Evolutionary conservation across 2,888 invertebrate species (phyloP).

Genomic region (Archips crataeganus): DNA sequence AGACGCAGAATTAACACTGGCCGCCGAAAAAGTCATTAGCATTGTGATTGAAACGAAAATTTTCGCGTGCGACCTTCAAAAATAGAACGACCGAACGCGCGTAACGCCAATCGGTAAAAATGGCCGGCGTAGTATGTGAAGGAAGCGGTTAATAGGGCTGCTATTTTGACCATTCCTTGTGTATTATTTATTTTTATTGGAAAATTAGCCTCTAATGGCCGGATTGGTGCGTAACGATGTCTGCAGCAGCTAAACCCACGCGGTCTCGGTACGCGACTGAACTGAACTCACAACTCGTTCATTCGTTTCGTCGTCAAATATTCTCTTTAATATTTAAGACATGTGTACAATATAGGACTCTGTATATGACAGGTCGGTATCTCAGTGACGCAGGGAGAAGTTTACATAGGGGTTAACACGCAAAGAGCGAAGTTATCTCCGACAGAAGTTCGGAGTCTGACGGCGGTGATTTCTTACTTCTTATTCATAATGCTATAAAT

Average conservation of each 20-base stretch:
- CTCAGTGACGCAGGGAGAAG: slow-evolving; percentile 57
- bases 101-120: slow-evolving; percentile 57
- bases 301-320: slow-evolving; percentile 75
- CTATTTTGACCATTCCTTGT: slow-evolving; percentile 75
- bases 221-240: slow-evolving; percentile 67
- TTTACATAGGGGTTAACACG: slow-evolving; percentile 61
- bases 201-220: slow-evolving; percentile 79
- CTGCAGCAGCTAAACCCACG: slow-evolving; percentile 72
- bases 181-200: slow-evolving; percentile 82
- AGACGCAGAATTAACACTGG: slow-evolving; percentile 51
- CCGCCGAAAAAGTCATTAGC: slow-evolving; percentile 60
- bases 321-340: slow-evolving; percentile 81
- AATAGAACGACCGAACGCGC: slow-evolving; percentile 61
- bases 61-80: slow-evolving; percentile 70
- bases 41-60: slow-evolving; percentile 58
- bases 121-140: slow-evolving; percentile 61
- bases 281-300: slow-evolving; percentile 56
- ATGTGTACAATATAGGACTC: slow-evolving; percentile 57
- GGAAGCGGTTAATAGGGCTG: slow-evolving; percentile 66
- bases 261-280: slow-evolving; percentile 73
- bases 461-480: background rate
- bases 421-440: slow-evolving; percentile 5
- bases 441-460: slow-evolving; percentile 5
- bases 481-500: background rate
- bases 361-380: slow-evolving; percentile 61